Evolutionary conservation across 1,140 invertebrate species (phyloP).

Genomic region (Diorhabda elongata): DNA sequence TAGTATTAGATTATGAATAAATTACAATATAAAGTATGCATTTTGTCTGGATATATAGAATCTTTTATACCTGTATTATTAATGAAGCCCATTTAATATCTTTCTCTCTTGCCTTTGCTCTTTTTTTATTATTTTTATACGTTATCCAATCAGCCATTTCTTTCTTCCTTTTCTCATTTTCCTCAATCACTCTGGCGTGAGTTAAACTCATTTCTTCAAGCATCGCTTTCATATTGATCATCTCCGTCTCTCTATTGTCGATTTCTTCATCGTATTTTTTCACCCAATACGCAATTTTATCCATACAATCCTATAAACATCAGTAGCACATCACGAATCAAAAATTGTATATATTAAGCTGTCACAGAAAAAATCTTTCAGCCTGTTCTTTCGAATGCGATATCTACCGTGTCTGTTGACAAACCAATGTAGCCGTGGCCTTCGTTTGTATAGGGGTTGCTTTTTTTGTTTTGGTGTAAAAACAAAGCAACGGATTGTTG

Average conservation of each 20-base stretch:
- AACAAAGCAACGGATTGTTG: no score
- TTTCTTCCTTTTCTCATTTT: constrained; percentile 15
- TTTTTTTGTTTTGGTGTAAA: no score
- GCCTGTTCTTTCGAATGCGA: no score
- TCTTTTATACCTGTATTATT: constrained; percentile 16
- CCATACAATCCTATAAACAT: constrained; percentile 17
- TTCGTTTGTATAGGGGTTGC: no score
- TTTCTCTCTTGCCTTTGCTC: constrained; percentile 13
- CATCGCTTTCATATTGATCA: constrained; percentile 18
- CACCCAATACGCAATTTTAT: constrained; percentile 29
- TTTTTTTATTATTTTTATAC: constrained; percentile 24
- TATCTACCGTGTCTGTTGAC: no score
- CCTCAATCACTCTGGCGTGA: constrained; percentile 7
- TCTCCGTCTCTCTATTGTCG: constrained; percentile 22
- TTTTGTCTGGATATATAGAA: no score
- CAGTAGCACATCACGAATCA: no score
- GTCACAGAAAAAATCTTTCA: no score
- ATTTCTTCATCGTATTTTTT: constrained; percentile 27
- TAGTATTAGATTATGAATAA: no score
- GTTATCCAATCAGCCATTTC: constrained; percentile 26
- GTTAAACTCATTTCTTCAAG: constrained; percentile 23
- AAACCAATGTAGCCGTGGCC: no score
- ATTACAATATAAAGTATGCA: no score
- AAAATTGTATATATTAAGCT: no score
- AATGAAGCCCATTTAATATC: constrained; percentile 14